Percentiles rank a stretch among this genome's conserved stretches.
These are phyloP conservation scores for Furcifer pardalis DNA, from an alignment of 2,797 vertebrate genomes.

Conservation along the genomic window DNA sequence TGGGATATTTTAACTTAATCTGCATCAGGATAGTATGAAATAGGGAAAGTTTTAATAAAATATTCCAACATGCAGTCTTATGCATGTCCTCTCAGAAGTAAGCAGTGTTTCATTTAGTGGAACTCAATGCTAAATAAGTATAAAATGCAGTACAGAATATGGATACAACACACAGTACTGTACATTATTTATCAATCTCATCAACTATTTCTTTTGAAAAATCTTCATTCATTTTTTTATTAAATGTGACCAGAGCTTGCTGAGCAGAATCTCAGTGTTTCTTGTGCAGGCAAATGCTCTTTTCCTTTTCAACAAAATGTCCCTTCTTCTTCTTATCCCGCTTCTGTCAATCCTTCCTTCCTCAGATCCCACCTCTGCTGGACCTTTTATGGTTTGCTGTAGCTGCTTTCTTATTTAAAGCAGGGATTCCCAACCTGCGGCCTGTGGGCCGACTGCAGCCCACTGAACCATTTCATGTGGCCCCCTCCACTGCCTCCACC, in stretches of 20 bases:
- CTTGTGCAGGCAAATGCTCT: no score
- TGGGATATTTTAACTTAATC: not conserved
- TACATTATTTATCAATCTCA: not conserved
- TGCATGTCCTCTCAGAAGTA: not conserved
- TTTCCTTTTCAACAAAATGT: no score
- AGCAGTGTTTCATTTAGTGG: not conserved
- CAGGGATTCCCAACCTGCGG: no score
- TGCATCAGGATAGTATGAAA: not conserved
- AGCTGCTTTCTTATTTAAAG: no score
- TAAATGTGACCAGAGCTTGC: not conserved
- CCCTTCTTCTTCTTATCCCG: no score
- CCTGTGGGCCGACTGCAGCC: no score
- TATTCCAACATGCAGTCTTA: not conserved
- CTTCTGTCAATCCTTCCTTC: no score
- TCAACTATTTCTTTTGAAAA: not conserved
- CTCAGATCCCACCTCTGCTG: no score
- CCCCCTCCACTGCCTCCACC: no score
- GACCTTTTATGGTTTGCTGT: no score
- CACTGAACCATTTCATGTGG: no score
- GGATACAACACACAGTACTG: not conserved
- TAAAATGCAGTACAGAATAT: not conserved
- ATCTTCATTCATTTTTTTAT: not conserved
- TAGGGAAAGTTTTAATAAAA: accelerated
- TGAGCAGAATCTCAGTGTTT: no score
- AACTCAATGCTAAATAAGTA: not conserved